Percentiles rank a stretch among this genome's conserved stretches.
phyloP scores from a whole-genome alignment of 2,888 invertebrate species.

The Galerucella pusilla region DNA sequence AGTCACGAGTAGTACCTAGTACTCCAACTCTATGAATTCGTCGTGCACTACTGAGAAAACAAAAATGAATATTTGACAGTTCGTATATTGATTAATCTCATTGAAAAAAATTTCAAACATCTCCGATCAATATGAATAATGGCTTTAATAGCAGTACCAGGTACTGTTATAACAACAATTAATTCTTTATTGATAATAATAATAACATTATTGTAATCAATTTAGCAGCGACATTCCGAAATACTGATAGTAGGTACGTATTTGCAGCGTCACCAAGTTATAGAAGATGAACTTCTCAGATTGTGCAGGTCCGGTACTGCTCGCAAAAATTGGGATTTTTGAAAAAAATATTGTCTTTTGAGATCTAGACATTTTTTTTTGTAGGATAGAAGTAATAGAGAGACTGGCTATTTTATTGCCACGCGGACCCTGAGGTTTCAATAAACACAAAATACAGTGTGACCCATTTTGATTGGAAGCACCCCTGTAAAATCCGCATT shows the following conservation, averaged over 20 bases:
- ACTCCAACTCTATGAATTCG: not conserved
- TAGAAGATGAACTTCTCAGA: not conserved
- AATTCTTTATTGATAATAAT: not conserved
- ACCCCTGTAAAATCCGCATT: no score
- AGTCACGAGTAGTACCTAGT: not conserved
- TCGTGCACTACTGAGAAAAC: not conserved
- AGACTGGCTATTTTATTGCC: no score
- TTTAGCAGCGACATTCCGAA: not conserved
- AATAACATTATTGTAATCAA: not conserved
- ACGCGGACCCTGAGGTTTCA: no score
- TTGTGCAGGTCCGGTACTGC: not conserved
- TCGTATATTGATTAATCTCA: not conserved
- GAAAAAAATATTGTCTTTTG: no score
- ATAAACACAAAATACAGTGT: no score
- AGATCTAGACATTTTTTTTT: no score
- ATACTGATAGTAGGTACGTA: not conserved
- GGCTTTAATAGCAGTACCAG: conserved; percentile 12
- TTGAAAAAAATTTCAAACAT: not conserved
- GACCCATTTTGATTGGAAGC: no score
- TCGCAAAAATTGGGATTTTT: no score
- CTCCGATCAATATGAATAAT: conserved; percentile 11
- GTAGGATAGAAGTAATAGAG: no score
- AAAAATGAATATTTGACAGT: not conserved
- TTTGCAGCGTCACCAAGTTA: not conserved
- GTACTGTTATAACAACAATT: conserved; percentile 5